Base-by-base conservation (phyloP, 2,113 vertebrate species). In the Melozone crissalis region DNA sequence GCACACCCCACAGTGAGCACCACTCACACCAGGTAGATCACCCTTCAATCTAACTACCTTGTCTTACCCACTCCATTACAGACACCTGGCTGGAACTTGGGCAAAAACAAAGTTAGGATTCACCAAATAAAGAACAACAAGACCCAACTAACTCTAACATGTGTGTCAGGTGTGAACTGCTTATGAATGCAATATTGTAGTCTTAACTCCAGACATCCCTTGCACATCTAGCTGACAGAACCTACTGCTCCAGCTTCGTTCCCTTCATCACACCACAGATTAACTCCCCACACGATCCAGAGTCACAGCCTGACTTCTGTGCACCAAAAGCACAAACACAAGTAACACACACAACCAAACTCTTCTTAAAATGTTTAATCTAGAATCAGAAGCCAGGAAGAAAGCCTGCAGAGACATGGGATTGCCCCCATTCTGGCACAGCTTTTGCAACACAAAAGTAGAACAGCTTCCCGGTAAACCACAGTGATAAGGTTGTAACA, bases 101-200 rank as follows among this genome's bases (percentile, higher is more conserved):
- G 80, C 31, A 71, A 26, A 75, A 91, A 75, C 0, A 0, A 11
- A 65, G 10, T 5, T 2, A 10, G 14, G 5, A n/a, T 43, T 67
- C 67, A 61, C 28, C 11, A 61, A 28, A 82, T 19, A 59, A 52
- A 69, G 13, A 9, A 52, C 31, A 77, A 26, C 0, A 49, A 58
- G 27, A 43, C 27, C 44, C 30, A 75, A 24, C 28, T 31, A n/a
- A 65, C 26, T 43, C 52, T 11, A 77, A 46, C 20, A 10, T 0
- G 0, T 5, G 11, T 37, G 15, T 35, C 49, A 15, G 7, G 9
- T 72, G 37, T 33, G 67, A 89, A 58, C 20, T 35, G 46, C 31
- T 66, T 28, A 51, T 7, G 43, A 68, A 55, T 17, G 21, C 46
- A 73, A 11, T 12, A 37, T 33, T 12, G 5, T 16, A 15, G 11